Evolutionary conservation across 2,888 invertebrate genomes (phyloP), one percentile per base, ranked within the genome.

Genomic region (Keiferia lycopersicella): DNA sequence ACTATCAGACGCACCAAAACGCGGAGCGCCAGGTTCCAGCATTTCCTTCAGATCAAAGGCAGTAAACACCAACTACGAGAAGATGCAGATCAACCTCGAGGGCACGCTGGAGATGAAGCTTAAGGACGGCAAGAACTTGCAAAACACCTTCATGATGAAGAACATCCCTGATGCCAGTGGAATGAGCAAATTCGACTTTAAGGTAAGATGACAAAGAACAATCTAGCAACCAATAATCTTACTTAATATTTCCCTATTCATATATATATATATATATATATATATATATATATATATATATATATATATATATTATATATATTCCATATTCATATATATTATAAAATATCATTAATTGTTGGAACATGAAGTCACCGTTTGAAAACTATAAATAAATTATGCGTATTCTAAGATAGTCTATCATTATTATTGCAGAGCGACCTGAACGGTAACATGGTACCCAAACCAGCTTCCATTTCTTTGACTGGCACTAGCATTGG

Each of bases 21-120:
- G 88, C 0, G 90, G 89, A 10, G 86, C 78, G 0, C 70, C 78
- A 0, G 83, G 82, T 0, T 90, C 91, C 18, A 80, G 72, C 61
- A 78, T 91, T 68, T 74, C 70, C 18, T 87, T 88, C 76, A 84
- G 84, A 58, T 81, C 73, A 61, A 91, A 86, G 64, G n/a, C 85
- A 0, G 60, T 68, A 14, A 80, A 88, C 74, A 78, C 79, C 53
- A 80, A 89, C 76, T 63, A 78, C 0, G 84, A 87, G 0, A 84
- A 84, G 63, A 65, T 75, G 0, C 64, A 68, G n/a, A 65, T 85
- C 22, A 81, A 88, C 64, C 79, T 86, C 53, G 86, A 91, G 48
- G 87, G 84, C 0, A 82, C 84, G 30, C 10, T 90, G 0, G 82
- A 85, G 48, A 51, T 92, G 18, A 78, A 80, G 22, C 77, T 91